phyloP scores from a whole-genome alignment of 2,888 invertebrate genomes.

The Disparrhopalites patrizii region DNA sequence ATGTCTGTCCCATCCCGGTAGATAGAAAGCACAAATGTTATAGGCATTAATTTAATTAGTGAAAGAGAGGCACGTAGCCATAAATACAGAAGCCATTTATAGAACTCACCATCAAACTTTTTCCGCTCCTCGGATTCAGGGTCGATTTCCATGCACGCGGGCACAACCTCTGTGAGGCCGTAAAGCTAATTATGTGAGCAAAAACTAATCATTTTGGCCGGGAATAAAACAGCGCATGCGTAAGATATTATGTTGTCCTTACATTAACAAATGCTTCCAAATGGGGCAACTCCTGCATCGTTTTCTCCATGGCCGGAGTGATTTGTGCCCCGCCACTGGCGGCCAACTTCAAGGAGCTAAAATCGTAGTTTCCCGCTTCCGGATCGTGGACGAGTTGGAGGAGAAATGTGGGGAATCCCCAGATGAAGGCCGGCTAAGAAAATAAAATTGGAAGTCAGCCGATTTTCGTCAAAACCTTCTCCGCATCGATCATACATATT shows the following conservation, averaged over 20 bases:
- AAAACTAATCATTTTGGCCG: no score
- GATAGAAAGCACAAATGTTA: neutral
- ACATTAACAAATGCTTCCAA: constrained; percentile 36
- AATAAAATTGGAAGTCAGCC: no score
- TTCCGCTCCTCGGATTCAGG: neutral
- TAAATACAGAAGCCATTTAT: no score
- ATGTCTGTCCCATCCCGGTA: constrained; percentile 16
- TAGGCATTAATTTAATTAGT: constrained; percentile 1
- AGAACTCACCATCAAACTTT: constrained; percentile 10
- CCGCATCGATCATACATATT: neutral
- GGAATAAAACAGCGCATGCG: no score
- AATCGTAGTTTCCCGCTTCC: constrained; percentile 36
- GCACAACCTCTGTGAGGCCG: constrained; percentile 39
- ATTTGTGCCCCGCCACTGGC: constrained; percentile 36
- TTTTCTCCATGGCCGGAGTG: constrained; percentile 36
- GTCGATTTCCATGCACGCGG: constrained; percentile 1
- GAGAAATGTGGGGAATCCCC: constrained; percentile 45
- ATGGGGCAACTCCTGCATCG: constrained; percentile 35
- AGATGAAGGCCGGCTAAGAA: constrained; percentile 39
- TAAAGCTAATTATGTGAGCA: no score
- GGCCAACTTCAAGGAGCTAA: constrained; percentile 23
- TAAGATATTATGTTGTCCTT: no score
- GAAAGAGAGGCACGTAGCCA: no score
- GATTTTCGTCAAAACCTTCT: neutral
- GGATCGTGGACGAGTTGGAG: constrained; percentile 37